These are phyloP conservation scores for mouse (Mus musculus) DNA, from an alignment of 2,113 vertebrate species.

Conservation along the genomic window GRCm39 chr1:47159501-47160000, in stretches of 20 bases:
- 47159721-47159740: too few species aligned
- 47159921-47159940: conserved; percentile 9
- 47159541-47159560: not conserved
- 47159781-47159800: not conserved
- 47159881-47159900: not conserved
- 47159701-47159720: not conserved
- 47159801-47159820: too few species aligned
- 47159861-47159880: not conserved
- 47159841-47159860: not conserved
- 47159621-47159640: too few species aligned
- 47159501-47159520: not conserved
- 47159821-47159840: not conserved
- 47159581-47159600: not conserved
- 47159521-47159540: not conserved
- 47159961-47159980: conserved; percentile 5
- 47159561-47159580: not conserved
- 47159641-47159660: not conserved
- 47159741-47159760: not conserved
- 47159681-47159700: not conserved
- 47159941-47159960: not conserved
- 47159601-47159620: not conserved
- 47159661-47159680: too few species aligned
- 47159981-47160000: conserved; percentile 28
- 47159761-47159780: not conserved
- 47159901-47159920: not conserved